Conservation (phyloP, 2,113 vertebrate species). For the Urocolius indicus region DNA sequence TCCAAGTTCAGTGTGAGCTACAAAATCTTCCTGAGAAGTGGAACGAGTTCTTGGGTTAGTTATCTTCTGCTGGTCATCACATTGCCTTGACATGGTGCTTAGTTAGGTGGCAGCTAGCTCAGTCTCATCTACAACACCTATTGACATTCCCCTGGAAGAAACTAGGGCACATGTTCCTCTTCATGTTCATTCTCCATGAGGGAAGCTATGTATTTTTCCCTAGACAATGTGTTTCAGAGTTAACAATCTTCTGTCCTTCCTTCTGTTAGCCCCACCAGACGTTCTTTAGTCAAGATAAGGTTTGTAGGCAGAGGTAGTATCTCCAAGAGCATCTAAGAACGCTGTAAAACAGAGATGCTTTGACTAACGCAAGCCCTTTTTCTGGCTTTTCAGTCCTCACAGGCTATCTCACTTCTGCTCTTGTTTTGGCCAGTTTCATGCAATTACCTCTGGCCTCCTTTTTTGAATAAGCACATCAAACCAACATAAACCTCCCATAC, state of each 20-base stretch:
- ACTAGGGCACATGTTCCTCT: not conserved
- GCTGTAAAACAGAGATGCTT: not conserved
- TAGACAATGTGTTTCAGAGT: not conserved
- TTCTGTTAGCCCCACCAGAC: not conserved
- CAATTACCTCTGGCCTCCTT: not conserved
- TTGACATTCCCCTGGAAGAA: not conserved
- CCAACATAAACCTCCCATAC: rapidly evolving
- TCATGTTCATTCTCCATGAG: not conserved
- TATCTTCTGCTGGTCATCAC: not conserved
- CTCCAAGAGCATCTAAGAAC: not conserved
- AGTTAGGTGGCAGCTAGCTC: not conserved
- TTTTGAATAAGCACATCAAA: not conserved
- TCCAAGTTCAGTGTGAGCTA: not conserved
- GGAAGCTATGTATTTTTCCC: not conserved
- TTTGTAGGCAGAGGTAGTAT: not conserved
- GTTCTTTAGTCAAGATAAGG: not conserved
- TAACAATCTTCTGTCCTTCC: not conserved
- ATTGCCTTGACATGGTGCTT: not conserved
- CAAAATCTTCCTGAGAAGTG: not conserved
- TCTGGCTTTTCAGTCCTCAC: not conserved
- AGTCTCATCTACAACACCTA: not conserved
- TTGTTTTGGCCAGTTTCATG: not conserved
- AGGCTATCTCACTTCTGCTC: not conserved
- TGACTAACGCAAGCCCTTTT: not conserved
- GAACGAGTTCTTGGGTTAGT: not conserved